Base-by-base conservation (phyloP, 2,888 invertebrate genomes). In the Polymixis lichenea region DNA sequence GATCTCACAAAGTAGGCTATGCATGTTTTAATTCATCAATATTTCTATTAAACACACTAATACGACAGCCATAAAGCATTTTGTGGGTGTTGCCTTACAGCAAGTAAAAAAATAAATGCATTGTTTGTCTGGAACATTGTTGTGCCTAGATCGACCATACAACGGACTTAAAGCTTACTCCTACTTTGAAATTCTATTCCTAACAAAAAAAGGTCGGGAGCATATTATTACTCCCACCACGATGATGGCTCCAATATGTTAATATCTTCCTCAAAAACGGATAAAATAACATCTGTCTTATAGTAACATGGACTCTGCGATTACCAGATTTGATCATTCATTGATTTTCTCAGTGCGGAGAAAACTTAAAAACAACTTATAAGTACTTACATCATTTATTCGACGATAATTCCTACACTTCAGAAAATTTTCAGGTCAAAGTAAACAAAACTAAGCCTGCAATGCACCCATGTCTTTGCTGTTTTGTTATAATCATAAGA, bases 21-120 rank as follows among this genome's bases (percentile, higher is more conserved):
- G 75, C 56, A 78, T 74, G 58, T 81, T 72, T 49, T 56, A 51
- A 19, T 49, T 28, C 55, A 56, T 62, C 38, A 49, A 38, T 79
- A 28, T 72, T 72, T 62, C 28, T 62, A 28, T 28, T 32, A 61
- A 49, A 71, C 13, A 32, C 15, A 56, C 11, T 38, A 32, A 71
- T 17, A 77, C 38, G 62, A 56, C 55, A 77, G 56, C 38, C 15
- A 51, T 72, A 28, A n/a, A 80, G 17, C 19, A 43, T 56, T 80
- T 71, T 43, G 13, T 62, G 80, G n/a, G 0, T 80, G 55, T 62
- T 56, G 28, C 53, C n/a, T 51, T 43, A 51, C 49, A 62, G 55
- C 38, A 51, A 43, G 49, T 43, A 25, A 43, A 78, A 55, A 38
- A 22, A 38, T 25, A 25, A 22, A 51, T 51, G 8, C 15, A 65